Evolutionary conservation across 2,888 invertebrate genomes (phyloP), one percentile per base, ranked within the genome.

Genomic region (Lasioglossum leucozonium): DNA sequence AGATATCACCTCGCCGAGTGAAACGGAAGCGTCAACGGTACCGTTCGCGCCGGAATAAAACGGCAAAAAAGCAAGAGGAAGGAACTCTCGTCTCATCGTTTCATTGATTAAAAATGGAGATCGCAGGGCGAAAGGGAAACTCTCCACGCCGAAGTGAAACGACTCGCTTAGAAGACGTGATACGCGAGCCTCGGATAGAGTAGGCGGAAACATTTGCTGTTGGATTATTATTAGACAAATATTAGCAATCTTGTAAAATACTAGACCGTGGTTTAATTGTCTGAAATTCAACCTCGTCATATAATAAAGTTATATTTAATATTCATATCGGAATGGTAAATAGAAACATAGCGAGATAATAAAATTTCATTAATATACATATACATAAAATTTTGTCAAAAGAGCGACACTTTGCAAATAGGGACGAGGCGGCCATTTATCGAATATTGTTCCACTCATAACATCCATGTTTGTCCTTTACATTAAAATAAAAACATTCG

Each of bases 31-130:
- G 37, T 69, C n/a, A 37, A 11, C 37, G 13, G n/a, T 5, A n/a
- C 18, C 40, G 37, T 69, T 69, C 40, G n/a, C 40, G 69, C 13
- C 10, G 22, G 18, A 34, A 22, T 37, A 37, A 67, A 34, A 69
- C 16, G 8, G 40, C n/a, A n/a, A n/a, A 69, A n/a, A 69, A n/a
- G n/a, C 8, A 42, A 18, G 69, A 71, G 47, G 30, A 69, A 75
- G 40, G 30, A 42, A 10, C 6, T 30, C 37, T 13, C 51, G 62
- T 82, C 34, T 74, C 69, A 22, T 37, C 37, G 67, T 62, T 65
- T 75, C 77, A 6, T 37, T 72, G 74, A 81, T 82, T 78, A 62
- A 44, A 76, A 42, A 8, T 79, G 77, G 75, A 84, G 89, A 87
- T 82, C 83, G 76, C 72, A 75, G 81, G 51, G 75, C 37, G 8